Percentiles rank a stretch among this genome's conserved stretches.
phyloP scores from a whole-genome alignment of 1,140 invertebrate species.

The Drosophila nigromelanica region DNA sequence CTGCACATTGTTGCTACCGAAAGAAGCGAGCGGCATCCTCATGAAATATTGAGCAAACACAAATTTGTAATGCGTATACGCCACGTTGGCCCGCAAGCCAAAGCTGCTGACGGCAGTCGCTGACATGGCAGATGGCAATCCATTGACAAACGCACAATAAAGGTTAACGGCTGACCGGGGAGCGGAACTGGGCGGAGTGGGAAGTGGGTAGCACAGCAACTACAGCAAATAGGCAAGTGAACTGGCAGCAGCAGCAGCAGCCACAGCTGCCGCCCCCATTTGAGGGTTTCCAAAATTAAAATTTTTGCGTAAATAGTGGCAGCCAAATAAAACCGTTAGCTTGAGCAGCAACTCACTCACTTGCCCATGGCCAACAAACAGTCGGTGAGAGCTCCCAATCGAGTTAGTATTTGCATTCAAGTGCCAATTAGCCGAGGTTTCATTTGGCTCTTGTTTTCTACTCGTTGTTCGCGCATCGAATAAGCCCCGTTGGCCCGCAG shows the following conservation, averaged over 20 bases:
- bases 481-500: not conserved
- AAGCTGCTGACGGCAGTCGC: not conserved
- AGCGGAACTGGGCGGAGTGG: not conserved
- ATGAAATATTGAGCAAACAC: slow-evolving; percentile 50
- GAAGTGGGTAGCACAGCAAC: too few relatives aligned
- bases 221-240: not conserved
- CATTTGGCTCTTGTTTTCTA: slow-evolving; percentile 41
- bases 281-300: slow-evolving; percentile 31
- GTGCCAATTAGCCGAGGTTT: slow-evolving; percentile 68
- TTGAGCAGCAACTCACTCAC: slow-evolving; percentile 10
- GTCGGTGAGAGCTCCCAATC: slow-evolving; percentile 47
- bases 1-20: slow-evolving; percentile 35
- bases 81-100: slow-evolving; percentile 24
- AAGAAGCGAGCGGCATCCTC: not conserved
- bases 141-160: slow-evolving; percentile 36
- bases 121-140: slow-evolving; percentile 1
- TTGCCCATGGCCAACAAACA: slow-evolving; percentile 9
- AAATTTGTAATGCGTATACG: slow-evolving; percentile 47
- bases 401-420: slow-evolving; percentile 60
- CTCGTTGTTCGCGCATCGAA: slow-evolving; percentile 18
- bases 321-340: slow-evolving; percentile 46
- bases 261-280: too few relatives aligned
- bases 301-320: slow-evolving; percentile 46
- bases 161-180: slow-evolving; percentile 17
- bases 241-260: slow-evolving; percentile 11